These are phyloP conservation scores for Drosophila putrida DNA, from an alignment of 2,888 invertebrate species.

Conservation along the genomic window DNA sequence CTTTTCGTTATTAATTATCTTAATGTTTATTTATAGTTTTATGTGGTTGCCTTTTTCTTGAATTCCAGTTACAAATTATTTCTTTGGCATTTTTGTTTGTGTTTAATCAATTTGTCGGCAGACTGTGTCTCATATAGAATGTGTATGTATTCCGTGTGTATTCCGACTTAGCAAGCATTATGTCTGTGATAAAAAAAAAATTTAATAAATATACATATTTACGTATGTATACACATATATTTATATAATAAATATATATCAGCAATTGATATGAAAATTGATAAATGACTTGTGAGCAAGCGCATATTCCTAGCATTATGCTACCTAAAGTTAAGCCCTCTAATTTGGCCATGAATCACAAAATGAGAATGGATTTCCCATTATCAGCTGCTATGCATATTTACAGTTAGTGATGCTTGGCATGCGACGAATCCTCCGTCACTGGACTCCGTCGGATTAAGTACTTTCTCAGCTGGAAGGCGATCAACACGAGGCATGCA, in stretches of 20 bases:
- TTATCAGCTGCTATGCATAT: slow-evolving; percentile 6
- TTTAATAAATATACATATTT: slow-evolving; percentile 57
- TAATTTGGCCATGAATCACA: slow-evolving; percentile 67
- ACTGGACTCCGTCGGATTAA: slow-evolving; percentile 8
- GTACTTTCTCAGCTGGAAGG: slow-evolving; percentile 39
- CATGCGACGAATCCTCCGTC: slow-evolving; percentile 14
- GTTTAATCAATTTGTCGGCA: slow-evolving; percentile 55
- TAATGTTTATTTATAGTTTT: slow-evolving; percentile 25
- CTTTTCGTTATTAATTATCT: slow-evolving; percentile 16
- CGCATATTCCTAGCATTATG: slow-evolving; percentile 29
- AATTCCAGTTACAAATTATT: slow-evolving; percentile 41
- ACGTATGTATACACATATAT: slow-evolving; percentile 27
- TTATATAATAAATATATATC: slow-evolving; percentile 13
- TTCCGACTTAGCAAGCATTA: slow-evolving; percentile 71
- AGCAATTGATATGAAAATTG: slow-evolving; percentile 52
- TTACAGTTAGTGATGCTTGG: slow-evolving; percentile 49
- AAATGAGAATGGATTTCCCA: slow-evolving; percentile 33
- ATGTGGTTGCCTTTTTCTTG: slow-evolving; percentile 19
- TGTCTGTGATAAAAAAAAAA: slow-evolving; percentile 72
- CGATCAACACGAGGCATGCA: slow-evolving; percentile 46
- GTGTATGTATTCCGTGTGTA: slow-evolving; percentile 63
- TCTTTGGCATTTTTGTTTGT: slow-evolving; percentile 69
- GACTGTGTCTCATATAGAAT: slow-evolving; percentile 64
- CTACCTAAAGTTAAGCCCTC: slow-evolving; percentile 58
- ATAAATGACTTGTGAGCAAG: slow-evolving; percentile 24